These are phyloP conservation scores for Microplitis demolitor DNA, from an alignment of 1,140 invertebrate species.

Conservation along the genomic window DNA sequence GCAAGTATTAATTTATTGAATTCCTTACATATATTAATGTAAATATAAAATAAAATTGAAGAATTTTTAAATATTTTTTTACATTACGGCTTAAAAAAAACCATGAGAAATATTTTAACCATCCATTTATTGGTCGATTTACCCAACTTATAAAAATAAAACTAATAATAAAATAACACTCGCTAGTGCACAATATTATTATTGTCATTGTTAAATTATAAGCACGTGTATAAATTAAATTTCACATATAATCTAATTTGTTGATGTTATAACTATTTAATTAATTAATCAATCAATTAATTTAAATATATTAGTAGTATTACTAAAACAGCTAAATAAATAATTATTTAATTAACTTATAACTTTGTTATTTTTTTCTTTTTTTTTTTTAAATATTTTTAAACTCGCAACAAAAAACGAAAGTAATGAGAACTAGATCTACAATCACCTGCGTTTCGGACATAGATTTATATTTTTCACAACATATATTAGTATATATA, in stretches of 20 bases:
- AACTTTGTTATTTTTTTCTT: neutral
- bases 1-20: neutral
- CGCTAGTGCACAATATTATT: neutral
- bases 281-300: conserved; percentile 1
- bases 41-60: too few relatives aligned
- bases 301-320: neutral
- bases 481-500: conserved; percentile 58
- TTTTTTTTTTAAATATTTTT: neutral
- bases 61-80: too few relatives aligned
- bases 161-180: neutral
- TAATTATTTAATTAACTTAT: neutral
- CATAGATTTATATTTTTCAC: conserved; percentile 62
- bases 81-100: too few relatives aligned
- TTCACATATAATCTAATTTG: neutral
- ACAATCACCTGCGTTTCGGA: conserved; percentile 38
- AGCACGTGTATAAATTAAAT: neutral
- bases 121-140: neutral
- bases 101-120: too few relatives aligned
- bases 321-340: neutral
- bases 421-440: neutral
- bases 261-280: conserved; percentile 15
- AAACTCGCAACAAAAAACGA: neutral
- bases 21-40: too few relatives aligned
- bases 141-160: neutral
- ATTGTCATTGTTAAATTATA: neutral